These are phyloP conservation scores for Esox niger DNA, from an alignment of 2,113 vertebrate species.

Conservation along the genomic window DNA sequence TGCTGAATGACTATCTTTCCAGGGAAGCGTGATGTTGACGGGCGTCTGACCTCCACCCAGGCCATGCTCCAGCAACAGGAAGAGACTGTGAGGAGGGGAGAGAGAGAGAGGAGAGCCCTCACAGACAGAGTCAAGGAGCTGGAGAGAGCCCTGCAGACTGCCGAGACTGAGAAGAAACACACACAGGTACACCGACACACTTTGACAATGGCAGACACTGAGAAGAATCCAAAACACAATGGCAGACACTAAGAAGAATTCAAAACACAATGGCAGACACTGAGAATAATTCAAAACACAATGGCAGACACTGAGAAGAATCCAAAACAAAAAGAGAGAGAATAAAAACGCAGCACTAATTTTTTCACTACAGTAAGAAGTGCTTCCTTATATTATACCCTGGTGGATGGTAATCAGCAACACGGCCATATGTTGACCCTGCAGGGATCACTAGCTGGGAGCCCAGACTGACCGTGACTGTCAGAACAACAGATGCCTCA, in stretches of 20 bases:
- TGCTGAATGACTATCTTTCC: not conserved
- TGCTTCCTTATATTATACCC: too few species aligned
- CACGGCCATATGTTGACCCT: slow-evolving; percentile 52
- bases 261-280: too few species aligned
- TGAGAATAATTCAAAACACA: too few species aligned
- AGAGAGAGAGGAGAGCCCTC: slow-evolving; percentile 75
- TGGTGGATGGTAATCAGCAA: too few species aligned
- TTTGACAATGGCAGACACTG: too few species aligned
- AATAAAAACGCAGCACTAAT: too few species aligned
- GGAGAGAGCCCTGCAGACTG: slow-evolving; percentile 74
- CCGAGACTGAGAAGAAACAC: slow-evolving; percentile 71
- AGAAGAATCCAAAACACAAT: not conserved
- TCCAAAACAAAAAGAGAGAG: too few species aligned
- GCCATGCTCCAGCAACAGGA: slow-evolving; percentile 79
- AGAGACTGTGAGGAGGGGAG: slow-evolving; percentile 71
- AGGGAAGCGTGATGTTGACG: slow-evolving; percentile 73
- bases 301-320: too few species aligned
- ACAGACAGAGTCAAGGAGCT: slow-evolving; percentile 74
- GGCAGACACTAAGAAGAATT: too few species aligned
- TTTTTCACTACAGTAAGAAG: too few species aligned
- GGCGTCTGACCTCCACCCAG: slow-evolving; percentile 75
- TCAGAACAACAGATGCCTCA: slow-evolving; percentile 60
- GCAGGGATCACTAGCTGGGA: slow-evolving; percentile 8
- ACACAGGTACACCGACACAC: slow-evolving; percentile 69
- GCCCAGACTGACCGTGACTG: slow-evolving; percentile 9